Percentiles rank a stretch among this genome's conserved stretches.
These are phyloP conservation scores for Oreochromis aureus DNA, from an alignment of 2,113 vertebrate genomes.

Conservation along the genomic window DNA sequence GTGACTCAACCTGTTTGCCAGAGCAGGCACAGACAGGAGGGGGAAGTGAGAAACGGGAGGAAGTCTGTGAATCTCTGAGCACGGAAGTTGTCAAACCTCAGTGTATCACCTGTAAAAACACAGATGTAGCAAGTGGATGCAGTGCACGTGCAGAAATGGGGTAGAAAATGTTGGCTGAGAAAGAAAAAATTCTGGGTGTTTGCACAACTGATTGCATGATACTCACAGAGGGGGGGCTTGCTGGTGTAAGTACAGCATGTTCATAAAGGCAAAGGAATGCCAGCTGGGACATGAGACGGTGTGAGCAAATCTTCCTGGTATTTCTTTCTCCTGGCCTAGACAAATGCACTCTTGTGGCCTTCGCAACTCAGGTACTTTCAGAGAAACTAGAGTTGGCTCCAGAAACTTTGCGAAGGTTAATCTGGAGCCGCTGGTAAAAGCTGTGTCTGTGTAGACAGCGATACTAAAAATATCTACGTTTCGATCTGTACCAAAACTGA, in stretches of 20 bases:
- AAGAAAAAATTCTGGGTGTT: background rate
- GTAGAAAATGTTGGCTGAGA: background rate
- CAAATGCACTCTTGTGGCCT: conserved; percentile 19
- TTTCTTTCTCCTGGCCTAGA: background rate
- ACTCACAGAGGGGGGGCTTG: background rate
- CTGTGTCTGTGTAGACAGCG: background rate
- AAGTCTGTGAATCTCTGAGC: conserved; percentile 18
- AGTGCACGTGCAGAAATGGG: background rate
- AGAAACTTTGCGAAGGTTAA: background rate
- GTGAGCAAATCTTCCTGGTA: conserved; percentile 5
- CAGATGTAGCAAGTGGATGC: background rate
- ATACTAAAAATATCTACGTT: background rate
- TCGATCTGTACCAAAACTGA: background rate
- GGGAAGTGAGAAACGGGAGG: conserved; percentile 51
- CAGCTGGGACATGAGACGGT: background rate
- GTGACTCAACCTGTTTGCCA: conserved; percentile 51
- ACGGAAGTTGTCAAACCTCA: conserved; percentile 58
- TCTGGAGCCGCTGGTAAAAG: background rate
- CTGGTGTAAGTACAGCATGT: background rate
- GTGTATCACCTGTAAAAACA: conserved; percentile 28
- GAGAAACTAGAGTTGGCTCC: background rate
- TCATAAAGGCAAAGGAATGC: conserved; percentile 24
- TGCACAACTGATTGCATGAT: background rate
- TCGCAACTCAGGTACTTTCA: background rate
- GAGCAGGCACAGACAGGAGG: conserved; percentile 15